These are phyloP conservation scores for Acanthornis magna DNA, from an alignment of 2,797 vertebrate species.

Conservation along the genomic window DNA sequence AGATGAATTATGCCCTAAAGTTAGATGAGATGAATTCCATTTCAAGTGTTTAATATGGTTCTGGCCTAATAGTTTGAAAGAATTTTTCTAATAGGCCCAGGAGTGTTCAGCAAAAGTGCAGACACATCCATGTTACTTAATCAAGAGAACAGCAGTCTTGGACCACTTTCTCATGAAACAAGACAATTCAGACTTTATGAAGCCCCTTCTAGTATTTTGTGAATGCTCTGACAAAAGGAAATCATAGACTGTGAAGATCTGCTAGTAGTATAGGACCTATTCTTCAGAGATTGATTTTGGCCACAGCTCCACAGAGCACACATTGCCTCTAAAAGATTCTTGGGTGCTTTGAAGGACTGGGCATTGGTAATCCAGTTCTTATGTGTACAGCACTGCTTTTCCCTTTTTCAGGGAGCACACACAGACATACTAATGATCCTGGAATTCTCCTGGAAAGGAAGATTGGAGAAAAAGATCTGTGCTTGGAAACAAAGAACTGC, in stretches of 20 bases:
- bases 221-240: not conserved
- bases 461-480: not conserved
- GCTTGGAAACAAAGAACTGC: not conserved
- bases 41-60: constrained; percentile 42
- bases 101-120: not conserved
- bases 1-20: constrained; percentile 33
- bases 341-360: not conserved
- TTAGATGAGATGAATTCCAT: constrained; percentile 48
- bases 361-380: not conserved
- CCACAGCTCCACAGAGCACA: not conserved
- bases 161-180: not conserved
- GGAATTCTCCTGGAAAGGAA: not conserved
- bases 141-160: not conserved
- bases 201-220: not conserved
- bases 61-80: constrained; percentile 37
- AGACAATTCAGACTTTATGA: not conserved
- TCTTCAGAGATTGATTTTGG: not conserved
- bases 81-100: constrained; percentile 40
- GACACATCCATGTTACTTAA: not conserved
- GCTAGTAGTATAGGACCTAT: not conserved
- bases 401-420: not conserved
- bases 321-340: not conserved
- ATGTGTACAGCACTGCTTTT: not conserved
- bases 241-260: not conserved
- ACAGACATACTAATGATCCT: not conserved